Evolutionary conservation across 2,113 vertebrate genomes (phyloP).

Genomic region (Sturnus vulgaris): DNA sequence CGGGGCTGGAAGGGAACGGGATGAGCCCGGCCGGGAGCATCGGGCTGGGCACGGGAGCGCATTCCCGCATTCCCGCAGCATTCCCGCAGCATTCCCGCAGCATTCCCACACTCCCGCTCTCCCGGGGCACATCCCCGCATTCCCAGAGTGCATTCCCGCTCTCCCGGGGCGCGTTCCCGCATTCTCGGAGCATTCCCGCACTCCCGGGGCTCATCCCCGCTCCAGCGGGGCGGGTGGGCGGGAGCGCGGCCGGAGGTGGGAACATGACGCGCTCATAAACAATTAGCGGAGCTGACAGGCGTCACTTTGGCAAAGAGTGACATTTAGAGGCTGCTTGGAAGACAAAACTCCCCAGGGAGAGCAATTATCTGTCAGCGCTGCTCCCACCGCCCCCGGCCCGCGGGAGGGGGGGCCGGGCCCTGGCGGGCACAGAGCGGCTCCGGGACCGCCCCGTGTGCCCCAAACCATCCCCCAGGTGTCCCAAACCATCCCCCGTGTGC

Average conservation of each 20-base stretch:
- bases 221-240: background rate
- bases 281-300: conserved; percentile 27
- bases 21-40: background rate
- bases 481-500: background rate
- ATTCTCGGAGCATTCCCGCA: too few species aligned
- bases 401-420: background rate
- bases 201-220: background rate
- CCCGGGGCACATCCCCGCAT: background rate
- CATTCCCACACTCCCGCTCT: background rate
- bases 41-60: fast-evolving
- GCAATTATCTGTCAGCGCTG: conserved; percentile 6
- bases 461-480: background rate
- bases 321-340: background rate
- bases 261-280: background rate
- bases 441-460: background rate
- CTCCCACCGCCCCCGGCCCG: background rate
- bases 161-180: too few species aligned
- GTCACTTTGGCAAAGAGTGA: background rate
- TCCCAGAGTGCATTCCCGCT: background rate
- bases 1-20: background rate
- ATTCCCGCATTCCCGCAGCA: background rate
- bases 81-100: too few species aligned
- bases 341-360: conserved; percentile 30
- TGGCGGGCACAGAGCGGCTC: background rate
- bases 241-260: conserved; percentile 2